Evolutionary conservation across 1,140 invertebrate genomes (phyloP), one percentile per base, ranked within the genome.

Genomic region (Macrotrachela quadricornifera): DNA sequence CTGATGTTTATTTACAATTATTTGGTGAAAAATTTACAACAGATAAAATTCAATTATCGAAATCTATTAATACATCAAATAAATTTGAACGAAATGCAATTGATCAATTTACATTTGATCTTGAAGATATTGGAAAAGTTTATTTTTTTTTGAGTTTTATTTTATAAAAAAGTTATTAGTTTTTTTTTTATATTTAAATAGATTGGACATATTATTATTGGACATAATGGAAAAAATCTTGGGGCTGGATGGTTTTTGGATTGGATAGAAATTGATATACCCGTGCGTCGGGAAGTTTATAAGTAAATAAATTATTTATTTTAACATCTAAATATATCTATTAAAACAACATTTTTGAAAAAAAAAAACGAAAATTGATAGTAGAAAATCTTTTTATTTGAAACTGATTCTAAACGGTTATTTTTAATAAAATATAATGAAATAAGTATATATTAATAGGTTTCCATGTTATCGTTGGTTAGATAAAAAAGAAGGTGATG

Each of bases 161-260:
- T 2, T 2, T 30, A 30, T 30, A 30, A 30, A 30, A 8, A 30
- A 8, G 8, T 2, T n/a, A n/a, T n/a, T n/a, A n/a, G n/a, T n/a
- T n/a, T n/a, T 30, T 30, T 4, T 30, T 2, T 8, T 4, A 18
- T 42, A 18, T 51, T 14, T 51, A 45, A 14, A 14, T 41, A n/a
- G 15, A 52, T 18, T 6, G 18, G 11, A 49, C 17, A 49, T n/a
- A 47, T 69, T 30, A 59, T 58, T 49, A 62, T 69, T 43, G 65
- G 67, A 14, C 67, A 69, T 59, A 66, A 69, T 51, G 59, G 61
- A 36, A 55, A 55, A 11, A 61, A 58, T 15, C 52, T 58, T 1
- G 63, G 65, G 4, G 58, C 65, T 30, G 64, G 64, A 21, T 69
- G 67, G 67, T 67, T 66, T 57, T 54, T 69, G 15, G 67, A 69